A percentile compares a stretch with the other conserved stretches of the same genome.
phyloP scores from a whole-genome alignment of 2,888 invertebrate genomes.

The Polyommatus icarus region DNA sequence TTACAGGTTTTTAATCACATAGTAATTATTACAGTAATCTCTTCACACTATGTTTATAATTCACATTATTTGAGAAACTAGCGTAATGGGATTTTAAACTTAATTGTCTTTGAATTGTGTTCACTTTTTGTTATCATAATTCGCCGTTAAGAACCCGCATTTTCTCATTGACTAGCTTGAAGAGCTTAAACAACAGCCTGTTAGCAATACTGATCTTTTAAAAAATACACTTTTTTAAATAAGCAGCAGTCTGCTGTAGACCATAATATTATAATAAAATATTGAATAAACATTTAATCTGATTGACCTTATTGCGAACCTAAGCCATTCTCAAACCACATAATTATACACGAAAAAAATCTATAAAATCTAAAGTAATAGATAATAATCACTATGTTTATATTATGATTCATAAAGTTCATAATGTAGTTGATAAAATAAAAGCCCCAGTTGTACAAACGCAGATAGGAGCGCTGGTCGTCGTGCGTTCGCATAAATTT shows the following conservation, averaged over 20 bases:
- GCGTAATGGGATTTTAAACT: background rate
- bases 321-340: no score
- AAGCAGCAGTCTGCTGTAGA: no score
- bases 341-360: no score
- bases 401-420: no score
- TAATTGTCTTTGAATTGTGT: background rate
- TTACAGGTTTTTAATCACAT: background rate
- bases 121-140: background rate
- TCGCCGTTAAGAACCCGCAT: background rate
- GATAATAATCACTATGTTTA: no score
- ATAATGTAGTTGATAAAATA: background rate
- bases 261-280: no score
- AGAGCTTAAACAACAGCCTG: background rate
- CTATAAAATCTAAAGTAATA: no score
- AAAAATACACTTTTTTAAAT: no score
- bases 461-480: background rate
- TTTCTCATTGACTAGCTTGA: constrained; percentile 1
- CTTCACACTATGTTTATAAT: background rate
- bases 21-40: background rate
- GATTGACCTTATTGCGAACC: no score
- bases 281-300: no score
- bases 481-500: background rate
- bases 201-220: background rate
- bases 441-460: background rate
- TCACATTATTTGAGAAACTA: no score